Conservation (phyloP, 2,113 vertebrate genomes). For the Laterallus jamaicensis region DNA sequence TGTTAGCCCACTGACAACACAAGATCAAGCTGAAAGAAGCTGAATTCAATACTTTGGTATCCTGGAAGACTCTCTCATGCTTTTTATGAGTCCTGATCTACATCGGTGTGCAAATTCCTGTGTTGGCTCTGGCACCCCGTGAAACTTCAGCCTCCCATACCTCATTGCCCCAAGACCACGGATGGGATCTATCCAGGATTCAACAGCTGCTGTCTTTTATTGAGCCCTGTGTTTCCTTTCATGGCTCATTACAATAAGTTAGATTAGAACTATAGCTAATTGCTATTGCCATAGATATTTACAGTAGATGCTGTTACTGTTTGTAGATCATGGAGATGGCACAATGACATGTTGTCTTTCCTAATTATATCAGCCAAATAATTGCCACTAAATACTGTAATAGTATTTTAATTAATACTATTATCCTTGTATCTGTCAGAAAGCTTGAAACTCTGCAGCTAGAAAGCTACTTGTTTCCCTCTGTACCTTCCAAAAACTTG, state of each 20-base stretch:
- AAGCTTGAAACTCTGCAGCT: not conserved
- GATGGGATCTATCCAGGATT: not conserved
- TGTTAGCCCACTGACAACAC: not conserved
- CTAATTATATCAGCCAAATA: conserved; percentile 56
- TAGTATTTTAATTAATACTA: conserved; percentile 58
- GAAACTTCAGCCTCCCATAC: not conserved
- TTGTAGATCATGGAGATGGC: conserved; percentile 24
- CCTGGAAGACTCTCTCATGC: not conserved
- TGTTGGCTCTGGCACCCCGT: not conserved
- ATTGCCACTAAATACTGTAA: conserved; percentile 29
- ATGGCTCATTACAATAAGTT: conserved; percentile 53
- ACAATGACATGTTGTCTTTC: conserved; percentile 59
- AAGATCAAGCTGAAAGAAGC: not conserved
- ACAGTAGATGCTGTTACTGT: conserved; percentile 22
- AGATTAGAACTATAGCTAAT: conserved; percentile 30
- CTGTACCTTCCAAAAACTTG: not conserved
- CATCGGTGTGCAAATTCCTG: not conserved
- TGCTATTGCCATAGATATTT: conserved; percentile 16
- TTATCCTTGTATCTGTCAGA: not conserved
- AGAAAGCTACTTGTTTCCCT: not conserved
- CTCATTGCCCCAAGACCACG: rapidly evolving
- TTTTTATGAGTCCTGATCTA: not conserved
- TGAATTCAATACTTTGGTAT: not conserved
- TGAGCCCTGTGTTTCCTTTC: conserved; percentile 20
- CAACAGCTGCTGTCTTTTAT: not conserved